Conservation (phyloP, 2,888 invertebrate species). For the Blastobasis adustella region DNA sequence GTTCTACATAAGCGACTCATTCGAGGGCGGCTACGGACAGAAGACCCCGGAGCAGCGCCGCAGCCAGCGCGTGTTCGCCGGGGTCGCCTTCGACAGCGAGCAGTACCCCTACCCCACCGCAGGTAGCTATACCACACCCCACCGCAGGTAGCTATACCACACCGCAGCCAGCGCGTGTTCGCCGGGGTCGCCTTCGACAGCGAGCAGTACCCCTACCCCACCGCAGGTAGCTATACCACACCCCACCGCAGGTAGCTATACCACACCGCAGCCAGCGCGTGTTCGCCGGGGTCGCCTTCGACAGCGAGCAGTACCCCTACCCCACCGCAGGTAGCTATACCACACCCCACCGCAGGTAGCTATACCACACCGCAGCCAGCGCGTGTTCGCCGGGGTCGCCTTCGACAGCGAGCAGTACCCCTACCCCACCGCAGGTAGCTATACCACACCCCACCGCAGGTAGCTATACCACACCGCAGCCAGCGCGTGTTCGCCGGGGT, state of each 20-base stretch:
- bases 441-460: too few species aligned
- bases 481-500: constrained; percentile 90
- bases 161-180: constrained; percentile 78
- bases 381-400: constrained; percentile 87
- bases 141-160: too few species aligned
- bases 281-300: constrained; percentile 87
- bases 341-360: too few species aligned
- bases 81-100: constrained; percentile 83
- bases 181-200: constrained; percentile 87
- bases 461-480: constrained; percentile 37
- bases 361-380: constrained; percentile 68
- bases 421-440: constrained; percentile 82
- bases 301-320: constrained; percentile 83
- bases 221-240: constrained; percentile 71
- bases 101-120: constrained; percentile 88
- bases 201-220: constrained; percentile 86
- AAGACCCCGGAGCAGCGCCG: constrained; percentile 80
- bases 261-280: constrained; percentile 76
- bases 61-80: constrained; percentile 85
- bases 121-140: constrained; percentile 45
- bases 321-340: constrained; percentile 80
- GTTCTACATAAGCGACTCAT: constrained; percentile 91
- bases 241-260: too few species aligned
- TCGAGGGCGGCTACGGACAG: constrained; percentile 90
- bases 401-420: constrained; percentile 85